A percentile compares a stretch with the other conserved stretches of the same genome.
Evolutionary conservation across 2,888 invertebrate genomes (phyloP).

Genomic region (Eilema depressum): DNA sequence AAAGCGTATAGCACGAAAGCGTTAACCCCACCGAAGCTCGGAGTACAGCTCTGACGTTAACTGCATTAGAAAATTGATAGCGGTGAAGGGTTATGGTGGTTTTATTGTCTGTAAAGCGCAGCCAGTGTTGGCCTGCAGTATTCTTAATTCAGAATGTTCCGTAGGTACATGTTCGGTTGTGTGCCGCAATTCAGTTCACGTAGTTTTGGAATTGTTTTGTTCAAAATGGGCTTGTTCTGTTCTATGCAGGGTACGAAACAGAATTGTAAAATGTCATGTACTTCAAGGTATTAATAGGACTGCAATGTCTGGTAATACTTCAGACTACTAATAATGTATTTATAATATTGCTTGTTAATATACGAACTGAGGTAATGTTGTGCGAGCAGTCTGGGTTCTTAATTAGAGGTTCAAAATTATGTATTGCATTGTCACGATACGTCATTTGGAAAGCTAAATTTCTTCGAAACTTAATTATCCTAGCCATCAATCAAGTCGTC

Average conservation of each 20-base stretch:
- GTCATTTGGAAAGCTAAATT: conserved; percentile 19
- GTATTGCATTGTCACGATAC: neutral
- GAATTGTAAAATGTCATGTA: neutral
- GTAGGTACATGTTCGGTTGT: conserved; percentile 22
- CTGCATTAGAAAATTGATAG: conserved; percentile 72
- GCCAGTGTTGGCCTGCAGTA: conserved; percentile 26
- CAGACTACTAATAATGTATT: neutral
- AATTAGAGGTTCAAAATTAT: neutral
- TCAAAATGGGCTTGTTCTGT: neutral
- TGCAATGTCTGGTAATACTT: neutral
- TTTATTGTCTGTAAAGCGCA: conserved; percentile 57
- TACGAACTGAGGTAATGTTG: neutral
- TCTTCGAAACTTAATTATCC: conserved; percentile 2
- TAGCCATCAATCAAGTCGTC: conserved; percentile 28
- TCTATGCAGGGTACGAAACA: neutral
- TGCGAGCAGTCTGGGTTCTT: neutral
- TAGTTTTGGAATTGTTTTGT: conserved; percentile 22
- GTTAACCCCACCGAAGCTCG: conserved; percentile 37
- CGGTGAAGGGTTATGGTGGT: conserved; percentile 62
- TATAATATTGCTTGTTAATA: neutral
- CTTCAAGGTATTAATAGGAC: neutral
- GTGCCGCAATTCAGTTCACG: conserved; percentile 8
- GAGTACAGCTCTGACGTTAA: conserved; percentile 67
- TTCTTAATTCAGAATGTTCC: conserved; percentile 22
- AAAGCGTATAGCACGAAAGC: conserved; percentile 34